These are phyloP conservation scores for Pandion haliaetus DNA, from an alignment of 2,113 vertebrate genomes.

Conservation along the genomic window DNA sequence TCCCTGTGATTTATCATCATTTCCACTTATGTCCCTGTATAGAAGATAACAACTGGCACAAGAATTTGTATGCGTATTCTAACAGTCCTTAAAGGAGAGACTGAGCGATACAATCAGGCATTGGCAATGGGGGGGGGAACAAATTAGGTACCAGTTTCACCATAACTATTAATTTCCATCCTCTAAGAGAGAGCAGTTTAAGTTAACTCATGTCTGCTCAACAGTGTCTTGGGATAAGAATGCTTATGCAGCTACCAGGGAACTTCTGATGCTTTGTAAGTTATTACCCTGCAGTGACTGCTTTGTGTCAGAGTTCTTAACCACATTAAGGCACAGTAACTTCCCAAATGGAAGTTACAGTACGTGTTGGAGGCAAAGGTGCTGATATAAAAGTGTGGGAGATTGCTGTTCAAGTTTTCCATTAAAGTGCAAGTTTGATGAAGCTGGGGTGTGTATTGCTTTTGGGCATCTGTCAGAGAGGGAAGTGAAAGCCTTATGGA, in stretches of 20 bases:
- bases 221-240: background rate
- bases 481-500: slow-evolving; percentile 33
- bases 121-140: background rate
- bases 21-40: background rate
- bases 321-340: background rate
- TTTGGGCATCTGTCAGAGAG: slow-evolving; percentile 42
- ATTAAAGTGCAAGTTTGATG: slow-evolving; percentile 35
- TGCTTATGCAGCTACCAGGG: background rate
- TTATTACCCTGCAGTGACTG: background rate
- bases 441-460: slow-evolving; percentile 27
- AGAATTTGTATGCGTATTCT: background rate
- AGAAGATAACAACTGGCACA: background rate
- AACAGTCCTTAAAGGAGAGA: background rate
- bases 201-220: background rate
- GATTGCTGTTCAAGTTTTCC: slow-evolving; percentile 19
- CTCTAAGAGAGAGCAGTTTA: background rate
- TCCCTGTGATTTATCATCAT: background rate
- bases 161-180: background rate
- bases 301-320: background rate
- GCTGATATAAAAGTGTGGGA: background rate
- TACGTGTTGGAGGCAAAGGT: slow-evolving; percentile 17
- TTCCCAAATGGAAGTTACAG: background rate
- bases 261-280: background rate
- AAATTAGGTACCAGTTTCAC: background rate
- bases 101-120: background rate